A percentile compares a stretch with the other conserved stretches of the same genome.
Evolutionary conservation across 2,888 invertebrate genomes (phyloP).

Genomic region (Ceriagrion tenellum): DNA sequence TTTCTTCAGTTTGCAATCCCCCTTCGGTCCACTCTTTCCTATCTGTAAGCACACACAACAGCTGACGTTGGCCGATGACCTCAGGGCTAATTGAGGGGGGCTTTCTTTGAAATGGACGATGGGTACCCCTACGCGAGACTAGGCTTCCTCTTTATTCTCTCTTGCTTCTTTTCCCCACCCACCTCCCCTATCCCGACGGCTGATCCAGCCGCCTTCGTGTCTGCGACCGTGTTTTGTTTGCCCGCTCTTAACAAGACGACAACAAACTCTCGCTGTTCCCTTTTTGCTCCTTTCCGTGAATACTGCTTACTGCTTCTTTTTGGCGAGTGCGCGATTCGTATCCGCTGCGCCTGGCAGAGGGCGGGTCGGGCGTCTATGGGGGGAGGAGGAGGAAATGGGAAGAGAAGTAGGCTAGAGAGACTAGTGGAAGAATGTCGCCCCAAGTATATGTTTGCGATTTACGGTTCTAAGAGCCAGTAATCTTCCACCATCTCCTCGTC

Average conservation of each 20-base stretch:
- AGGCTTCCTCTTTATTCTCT: not conserved
- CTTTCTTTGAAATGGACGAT: not conserved
- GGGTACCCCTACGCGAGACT: not conserved
- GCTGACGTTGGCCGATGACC: not conserved
- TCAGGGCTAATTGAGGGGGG: not conserved
- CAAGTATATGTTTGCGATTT: not conserved
- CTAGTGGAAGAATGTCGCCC: not conserved
- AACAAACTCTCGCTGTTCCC: not conserved
- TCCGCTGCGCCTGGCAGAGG: not conserved
- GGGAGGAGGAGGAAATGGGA: not conserved
- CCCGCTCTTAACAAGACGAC: not conserved
- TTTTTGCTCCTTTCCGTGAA: not conserved
- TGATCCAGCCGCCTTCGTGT: conserved; percentile 5
- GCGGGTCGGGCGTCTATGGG: no score
- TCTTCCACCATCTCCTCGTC: not conserved
- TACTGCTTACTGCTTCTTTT: not conserved
- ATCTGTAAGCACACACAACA: not conserved
- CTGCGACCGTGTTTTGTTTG: conserved; percentile 14
- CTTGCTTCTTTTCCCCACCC: not conserved
- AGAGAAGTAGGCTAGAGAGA: not conserved
- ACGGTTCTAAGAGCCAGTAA: not conserved
- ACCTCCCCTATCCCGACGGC: not conserved
- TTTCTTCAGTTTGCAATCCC: not conserved
- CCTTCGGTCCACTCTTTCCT: not conserved
- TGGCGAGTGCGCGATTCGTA: not conserved